These are phyloP conservation scores for Tribolium castaneum DNA, from an alignment of 1,140 invertebrate genomes.

Conservation along the genomic window DNA sequence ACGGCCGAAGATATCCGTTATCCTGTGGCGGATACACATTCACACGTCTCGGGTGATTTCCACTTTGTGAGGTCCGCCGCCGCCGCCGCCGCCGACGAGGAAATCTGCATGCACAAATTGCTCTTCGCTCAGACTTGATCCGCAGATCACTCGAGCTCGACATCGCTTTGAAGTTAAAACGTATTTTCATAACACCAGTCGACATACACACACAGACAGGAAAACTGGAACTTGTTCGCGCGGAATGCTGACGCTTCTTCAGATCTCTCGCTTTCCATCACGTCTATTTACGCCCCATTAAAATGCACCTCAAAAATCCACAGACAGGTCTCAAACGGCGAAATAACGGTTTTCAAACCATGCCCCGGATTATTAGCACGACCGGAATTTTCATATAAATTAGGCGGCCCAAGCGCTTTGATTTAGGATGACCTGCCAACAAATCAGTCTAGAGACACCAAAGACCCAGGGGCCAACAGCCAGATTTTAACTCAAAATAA, in stretches of 20 bases:
- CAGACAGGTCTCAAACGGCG: neutral
- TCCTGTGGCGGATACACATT: slow-evolving; percentile 35
- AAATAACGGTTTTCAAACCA: neutral
- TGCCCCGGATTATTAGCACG: neutral
- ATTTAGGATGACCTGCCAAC: slow-evolving; percentile 13
- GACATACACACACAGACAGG: slow-evolving; percentile 40
- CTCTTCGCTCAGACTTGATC: slow-evolving; percentile 51
- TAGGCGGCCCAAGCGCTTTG: slow-evolving; percentile 1
- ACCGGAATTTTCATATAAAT: slow-evolving; percentile 29
- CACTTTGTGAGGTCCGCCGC: slow-evolving; percentile 40
- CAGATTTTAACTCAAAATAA: no score
- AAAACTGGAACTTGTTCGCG: slow-evolving; percentile 36
- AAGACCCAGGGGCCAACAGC: no score
- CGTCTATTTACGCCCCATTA: slow-evolving; percentile 31
- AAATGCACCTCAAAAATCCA: slow-evolving; percentile 29
- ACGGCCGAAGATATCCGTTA: slow-evolving; percentile 31
- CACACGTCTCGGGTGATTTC: slow-evolving; percentile 44
- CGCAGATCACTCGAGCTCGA: slow-evolving; percentile 51
- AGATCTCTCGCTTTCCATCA: slow-evolving; percentile 26
- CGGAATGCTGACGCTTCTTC: slow-evolving; percentile 36
- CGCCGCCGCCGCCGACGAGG: slow-evolving; percentile 17
- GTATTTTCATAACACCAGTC: slow-evolving; percentile 53
- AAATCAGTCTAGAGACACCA: neutral
- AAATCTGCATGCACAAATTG: slow-evolving; percentile 56
- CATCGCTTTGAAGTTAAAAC: slow-evolving; percentile 54